Evolutionary conservation across 2,113 vertebrate species (phyloP), one percentile per base, ranked within the genome.

Genomic region (Zapornia atra): DNA sequence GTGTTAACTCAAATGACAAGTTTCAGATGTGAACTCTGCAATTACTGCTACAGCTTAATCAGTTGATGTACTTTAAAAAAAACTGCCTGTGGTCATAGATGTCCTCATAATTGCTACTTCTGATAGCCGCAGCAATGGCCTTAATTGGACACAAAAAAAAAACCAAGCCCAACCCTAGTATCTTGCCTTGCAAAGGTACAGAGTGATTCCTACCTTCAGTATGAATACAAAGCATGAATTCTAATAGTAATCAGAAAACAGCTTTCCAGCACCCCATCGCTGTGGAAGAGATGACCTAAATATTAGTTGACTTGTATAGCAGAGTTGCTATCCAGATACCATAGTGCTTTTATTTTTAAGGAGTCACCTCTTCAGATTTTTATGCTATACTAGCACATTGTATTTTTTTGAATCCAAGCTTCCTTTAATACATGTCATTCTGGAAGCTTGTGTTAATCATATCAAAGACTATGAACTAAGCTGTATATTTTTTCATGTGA

Each of bases 11-110:
- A 82, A 85, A 85, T 12, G 12, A 86, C 31, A 88, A 88, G 16
- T 86, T 92, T 81, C 75, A 59, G 40, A 94, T 88, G 36, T 57
- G 46, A 90, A 63, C 68, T 93, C 46, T 83, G 33, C 68, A 90
- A 81, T 94, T 94, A 94, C 48, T 80, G 64, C 51, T 93, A 40
- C 33, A 64, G 38, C 59, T 86, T 90, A 78, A 95, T 96, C 94
- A 48, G 63, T 83, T 66, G 71, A 48, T 81, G 50, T 75, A 40
- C 81, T 90, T 86, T 92, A 90, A 90, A 86, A 93, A 76, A 88
- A 94, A 93, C 36, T 31, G 78, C 82, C 94, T 12, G 82, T 93
- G 34, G 76, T 86, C 72, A 78, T 64, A 88, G 51, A 68, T 75
- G 22, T 90, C 79, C 76, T 92, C 72, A 22, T 78, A 86, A 92